Base-by-base conservation (phyloP, 2,113 vertebrate species). In the Zosterops japonicus region DNA sequence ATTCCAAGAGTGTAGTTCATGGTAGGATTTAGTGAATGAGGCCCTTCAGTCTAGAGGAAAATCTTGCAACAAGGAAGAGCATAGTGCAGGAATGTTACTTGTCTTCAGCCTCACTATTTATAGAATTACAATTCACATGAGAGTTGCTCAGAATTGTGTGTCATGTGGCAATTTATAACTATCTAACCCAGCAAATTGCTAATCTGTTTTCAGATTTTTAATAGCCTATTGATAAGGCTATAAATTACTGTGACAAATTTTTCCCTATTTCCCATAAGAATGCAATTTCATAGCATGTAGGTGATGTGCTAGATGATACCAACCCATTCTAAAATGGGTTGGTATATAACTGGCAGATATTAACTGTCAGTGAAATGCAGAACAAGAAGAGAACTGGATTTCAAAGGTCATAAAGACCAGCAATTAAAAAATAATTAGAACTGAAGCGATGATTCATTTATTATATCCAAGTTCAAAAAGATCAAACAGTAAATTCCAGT, bases 381-480 rank as follows among this genome's bases (percentile, higher is more conserved):
- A 86, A 50, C 77, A 69, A 90, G 78, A 72, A 76, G 76, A 82
- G 53, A 78, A 94, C 57, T 79, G 57, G 33, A 87, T 83, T 91
- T 97, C 2, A 9, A 95, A 75, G 61, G 75, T 78, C 80, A 56
- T 83, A 82, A 89, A 91, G 55, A 57, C 72, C 57, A 59, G 77
- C 80, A 90, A 72, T 94, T 92, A 85, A 92, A 84, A 96, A 89
- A 57, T 69, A 92, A 78, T 92, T 93, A 87, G 53, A 81, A 70
- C 22, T 42, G 59, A 50, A 90, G 57, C 60, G 77, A 63, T 57
- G 71, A 83, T 61, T 93, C 63, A 44, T 95, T 89, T 93, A 74
- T 93, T 89, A 61, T 50, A 84, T 75, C 42, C 29, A 95, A 71
- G 78, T 81, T 74, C 52, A 89, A 87, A 87, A 95, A 92, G 87